Conservation (phyloP, 2,797 vertebrate species). For the Luscinia luscinia region DNA sequence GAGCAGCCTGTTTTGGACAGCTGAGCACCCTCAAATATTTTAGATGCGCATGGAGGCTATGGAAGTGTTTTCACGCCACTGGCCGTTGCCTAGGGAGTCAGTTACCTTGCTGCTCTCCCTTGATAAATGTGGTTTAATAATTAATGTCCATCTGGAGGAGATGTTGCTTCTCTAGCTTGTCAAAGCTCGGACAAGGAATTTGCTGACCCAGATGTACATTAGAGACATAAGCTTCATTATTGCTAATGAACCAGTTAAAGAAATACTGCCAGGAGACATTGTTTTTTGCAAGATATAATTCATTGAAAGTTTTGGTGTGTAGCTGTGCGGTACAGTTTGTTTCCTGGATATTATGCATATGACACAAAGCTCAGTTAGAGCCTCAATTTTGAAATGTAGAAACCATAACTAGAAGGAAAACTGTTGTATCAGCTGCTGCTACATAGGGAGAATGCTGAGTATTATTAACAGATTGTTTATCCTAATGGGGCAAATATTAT, state of each 20-base stretch:
- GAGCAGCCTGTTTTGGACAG: neutral
- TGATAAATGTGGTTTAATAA: slow-evolving; percentile 29
- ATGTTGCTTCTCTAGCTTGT: neutral
- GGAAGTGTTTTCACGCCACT: neutral
- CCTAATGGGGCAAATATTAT: neutral
- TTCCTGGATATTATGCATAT: neutral
- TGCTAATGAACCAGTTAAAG: neutral
- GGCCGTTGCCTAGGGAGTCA: neutral
- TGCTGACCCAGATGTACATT: neutral
- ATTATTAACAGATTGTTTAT: neutral
- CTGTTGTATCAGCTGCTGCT: neutral
- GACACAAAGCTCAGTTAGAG: neutral
- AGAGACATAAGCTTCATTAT: neutral
- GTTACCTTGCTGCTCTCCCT: neutral
- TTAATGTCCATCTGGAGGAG: slow-evolving; percentile 6
- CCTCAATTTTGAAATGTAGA: neutral
- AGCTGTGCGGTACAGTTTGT: neutral
- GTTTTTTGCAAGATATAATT: neutral
- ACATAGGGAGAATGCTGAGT: neutral
- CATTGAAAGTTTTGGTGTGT: neutral
- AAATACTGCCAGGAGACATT: neutral
- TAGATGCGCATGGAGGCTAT: neutral
- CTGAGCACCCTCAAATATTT: neutral
- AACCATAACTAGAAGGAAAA: neutral
- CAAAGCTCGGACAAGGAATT: neutral